Evolutionary conservation across 2,113 vertebrate genomes (phyloP).

Genomic region (Saimiri boliviensis): DNA sequence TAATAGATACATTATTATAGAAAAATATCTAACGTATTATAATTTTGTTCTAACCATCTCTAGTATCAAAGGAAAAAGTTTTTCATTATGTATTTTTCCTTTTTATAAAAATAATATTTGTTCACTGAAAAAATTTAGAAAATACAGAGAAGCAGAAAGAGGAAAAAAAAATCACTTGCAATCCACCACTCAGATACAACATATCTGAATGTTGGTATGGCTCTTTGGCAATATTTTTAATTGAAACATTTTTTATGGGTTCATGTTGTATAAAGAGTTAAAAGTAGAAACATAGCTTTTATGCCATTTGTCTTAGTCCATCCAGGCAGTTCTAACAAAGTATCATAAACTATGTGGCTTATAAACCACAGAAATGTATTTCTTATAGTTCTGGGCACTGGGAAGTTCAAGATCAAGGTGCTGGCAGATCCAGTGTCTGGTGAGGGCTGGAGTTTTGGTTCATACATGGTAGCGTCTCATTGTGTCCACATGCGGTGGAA

Average conservation of each 20-base stretch:
- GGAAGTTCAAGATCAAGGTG: neutral
- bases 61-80: neutral
- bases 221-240: neutral
- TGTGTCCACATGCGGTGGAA: neutral
- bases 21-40: neutral
- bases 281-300: neutral
- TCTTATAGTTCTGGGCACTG: neutral
- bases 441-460: neutral
- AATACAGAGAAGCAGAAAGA: conserved; percentile 9
- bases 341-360: neutral
- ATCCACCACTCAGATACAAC: neutral
- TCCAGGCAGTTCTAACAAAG: neutral
- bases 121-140: neutral
- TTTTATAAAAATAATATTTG: conserved; percentile 15
- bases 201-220: neutral
- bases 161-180: neutral
- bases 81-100: conserved; percentile 4
- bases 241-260: neutral
- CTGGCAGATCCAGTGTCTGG: neutral
- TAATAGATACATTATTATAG: neutral
- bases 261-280: neutral
- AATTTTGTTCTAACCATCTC: neutral
- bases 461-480: neutral
- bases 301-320: neutral
- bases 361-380: neutral